Base-by-base conservation (phyloP, 2,113 vertebrate genomes). In the Gobiocypris rarus region DNA sequence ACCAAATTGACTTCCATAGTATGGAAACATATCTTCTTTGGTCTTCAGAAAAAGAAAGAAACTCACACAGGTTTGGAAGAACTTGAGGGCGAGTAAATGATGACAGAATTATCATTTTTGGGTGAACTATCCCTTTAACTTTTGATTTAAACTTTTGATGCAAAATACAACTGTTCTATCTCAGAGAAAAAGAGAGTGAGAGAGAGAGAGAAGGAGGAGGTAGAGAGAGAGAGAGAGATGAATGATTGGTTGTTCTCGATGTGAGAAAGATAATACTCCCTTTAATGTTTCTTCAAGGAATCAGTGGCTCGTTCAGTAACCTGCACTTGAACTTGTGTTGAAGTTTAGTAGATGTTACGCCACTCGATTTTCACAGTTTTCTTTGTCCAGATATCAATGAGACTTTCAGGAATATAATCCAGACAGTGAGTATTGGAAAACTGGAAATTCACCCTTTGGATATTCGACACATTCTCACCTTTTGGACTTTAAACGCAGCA, bases 261-360 rank as follows among this genome's bases (percentile, higher is more conserved):
- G 24, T 54, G 71, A 83, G 83, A 84, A 79, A 71, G 75, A 70
- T 70, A 70, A 78, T 69, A 78, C 63, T 59, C 22, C 52, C 38
- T 71, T 69, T 84, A 78, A 71, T 80, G 67, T 43, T 63, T 74
- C 77, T 74, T 81, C 24, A 19, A 38, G 58, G 38, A 74, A 50
- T 65, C 41, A 54, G 69, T 28, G 67, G 69, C 43, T 85, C 48
- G 61, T 34, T 61, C 76, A 34, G 13, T 59, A 85, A 61, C 75
- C 63, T 58, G 45, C 7, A 45, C 76, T 63, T 85, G 67, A 85
- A 73, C 76, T 80, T 70, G 83, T 41, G 67, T 45, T 38, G 43
- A 48, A 48, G 77, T 80, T 67, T 22, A 34, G 59, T 50, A 4
- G 3, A 80, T 63, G 65, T 28, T 10, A 79, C 58, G 10, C 38